Percentiles rank a stretch among this genome's conserved stretches.
These are phyloP conservation scores for Apocrypta bakeri DNA, from an alignment of 1,140 invertebrate species.

Conservation along the genomic window DNA sequence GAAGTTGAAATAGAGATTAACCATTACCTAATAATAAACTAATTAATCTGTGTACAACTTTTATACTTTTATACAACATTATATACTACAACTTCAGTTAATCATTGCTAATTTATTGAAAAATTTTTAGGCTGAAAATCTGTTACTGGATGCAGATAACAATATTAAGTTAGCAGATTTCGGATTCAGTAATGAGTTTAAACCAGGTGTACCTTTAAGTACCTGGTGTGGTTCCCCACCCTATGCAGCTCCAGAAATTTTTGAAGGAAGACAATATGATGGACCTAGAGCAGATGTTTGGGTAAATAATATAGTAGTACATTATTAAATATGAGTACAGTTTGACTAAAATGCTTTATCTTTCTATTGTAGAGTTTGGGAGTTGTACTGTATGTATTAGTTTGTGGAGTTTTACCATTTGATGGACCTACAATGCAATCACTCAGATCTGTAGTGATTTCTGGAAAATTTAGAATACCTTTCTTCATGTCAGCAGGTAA, in stretches of 20 bases:
- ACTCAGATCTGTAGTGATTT: conserved; percentile 87
- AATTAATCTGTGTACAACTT: too few species aligned
- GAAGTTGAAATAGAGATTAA: too few species aligned
- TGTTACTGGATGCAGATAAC: conserved; percentile 93
- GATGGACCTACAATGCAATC: conserved; percentile 91
- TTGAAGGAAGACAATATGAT: conserved; percentile 97
- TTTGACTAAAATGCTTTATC: too few species aligned
- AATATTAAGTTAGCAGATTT: conserved; percentile 98
- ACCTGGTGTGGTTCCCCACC: conserved; percentile 99
- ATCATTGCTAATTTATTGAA: not conserved
- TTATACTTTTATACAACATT: not conserved
- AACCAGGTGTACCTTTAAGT: conserved; percentile 85
- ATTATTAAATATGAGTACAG: too few species aligned
- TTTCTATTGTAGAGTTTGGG: conserved; percentile 84
- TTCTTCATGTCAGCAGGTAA: conserved; percentile 94
- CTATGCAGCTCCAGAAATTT: conserved; percentile 97
- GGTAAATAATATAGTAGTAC: conserved; percentile 78
- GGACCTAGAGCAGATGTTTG: conserved; percentile 98
- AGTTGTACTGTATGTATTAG: conserved; percentile 94
- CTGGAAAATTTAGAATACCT: conserved; percentile 92
- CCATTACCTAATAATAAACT: too few species aligned
- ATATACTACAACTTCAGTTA: not conserved
- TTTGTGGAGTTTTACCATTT: conserved; percentile 93
- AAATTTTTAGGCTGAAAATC: conserved; percentile 88
- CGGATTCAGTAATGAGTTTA: conserved; percentile 96